A percentile compares a stretch with the other conserved stretches of the same genome.
Evolutionary conservation across 2,888 invertebrate genomes (phyloP).

Genomic region (Empis livida): DNA sequence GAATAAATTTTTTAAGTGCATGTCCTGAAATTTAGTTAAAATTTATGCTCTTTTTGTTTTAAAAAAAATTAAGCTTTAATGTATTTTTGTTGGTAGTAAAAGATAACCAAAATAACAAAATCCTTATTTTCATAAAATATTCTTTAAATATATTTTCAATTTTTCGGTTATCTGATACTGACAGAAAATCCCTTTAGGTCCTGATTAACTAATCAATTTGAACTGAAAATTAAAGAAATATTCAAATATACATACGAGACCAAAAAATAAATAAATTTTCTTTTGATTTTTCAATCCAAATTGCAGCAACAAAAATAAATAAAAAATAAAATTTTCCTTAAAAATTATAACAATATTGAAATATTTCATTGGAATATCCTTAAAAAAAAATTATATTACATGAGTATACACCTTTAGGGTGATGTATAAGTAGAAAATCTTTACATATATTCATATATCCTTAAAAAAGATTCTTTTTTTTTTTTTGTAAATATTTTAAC

Average conservation of each 20-base stretch:
- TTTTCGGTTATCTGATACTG: background rate
- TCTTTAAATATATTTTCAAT: too few relatives aligned
- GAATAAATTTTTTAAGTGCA: background rate
- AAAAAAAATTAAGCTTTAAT: too few relatives aligned
- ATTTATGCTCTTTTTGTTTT: too few relatives aligned
- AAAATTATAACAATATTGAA: background rate
- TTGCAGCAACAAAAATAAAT: slow-evolving; percentile 8
- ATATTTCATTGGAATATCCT: slow-evolving; percentile 3
- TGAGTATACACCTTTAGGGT: too few relatives aligned
- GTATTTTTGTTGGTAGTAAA: too few relatives aligned
- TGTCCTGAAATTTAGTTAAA: too few relatives aligned
- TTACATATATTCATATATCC: too few relatives aligned
- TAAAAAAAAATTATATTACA: background rate
- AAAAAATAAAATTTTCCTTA: slow-evolving; percentile 8
- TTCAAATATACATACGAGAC: background rate
- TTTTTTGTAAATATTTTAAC: too few relatives aligned
- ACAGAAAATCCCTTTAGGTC: background rate
- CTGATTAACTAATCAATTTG: slow-evolving; percentile 2
- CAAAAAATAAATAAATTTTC: background rate
- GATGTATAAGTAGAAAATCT: too few relatives aligned
- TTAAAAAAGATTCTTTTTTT: too few relatives aligned
- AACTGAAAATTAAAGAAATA: background rate
- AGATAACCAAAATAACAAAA: too few relatives aligned
- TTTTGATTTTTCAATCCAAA: background rate
- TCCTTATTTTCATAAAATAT: too few relatives aligned